Conservation (phyloP, 2,888 invertebrate species). For the Oxyscelio sp. region DNA sequence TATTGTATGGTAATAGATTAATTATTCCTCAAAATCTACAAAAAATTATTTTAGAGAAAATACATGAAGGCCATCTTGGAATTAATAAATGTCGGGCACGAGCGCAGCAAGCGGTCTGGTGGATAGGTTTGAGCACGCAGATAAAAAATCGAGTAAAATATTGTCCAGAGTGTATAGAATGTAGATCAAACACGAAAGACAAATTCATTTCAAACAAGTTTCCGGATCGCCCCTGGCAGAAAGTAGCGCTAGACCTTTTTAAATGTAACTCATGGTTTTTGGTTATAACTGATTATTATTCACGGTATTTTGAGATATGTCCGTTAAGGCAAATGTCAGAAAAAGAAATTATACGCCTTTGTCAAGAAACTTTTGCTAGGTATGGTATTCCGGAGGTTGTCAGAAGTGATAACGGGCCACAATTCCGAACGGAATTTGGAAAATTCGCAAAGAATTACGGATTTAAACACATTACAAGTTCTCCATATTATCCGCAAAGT, state of each 20-base stretch:
- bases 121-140: conserved; percentile 67
- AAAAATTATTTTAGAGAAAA: conserved; percentile 64
- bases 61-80: conserved; percentile 79
- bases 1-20: conserved; percentile 72
- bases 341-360: conserved; percentile 31
- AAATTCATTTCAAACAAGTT: conserved; percentile 66
- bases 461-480: conserved; percentile 70
- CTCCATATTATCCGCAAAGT: conserved; percentile 72
- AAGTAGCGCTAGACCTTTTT: conserved; percentile 70
- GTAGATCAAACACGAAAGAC: conserved; percentile 43
- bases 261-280: conserved; percentile 65
- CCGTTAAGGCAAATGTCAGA: conserved; percentile 41
- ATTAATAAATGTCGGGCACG: conserved; percentile 73
- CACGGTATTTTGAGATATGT: conserved; percentile 71
- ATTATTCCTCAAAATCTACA: conserved; percentile 73
- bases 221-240: conserved; percentile 74
- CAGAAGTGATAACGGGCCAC: conserved; percentile 33
- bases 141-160: conserved; percentile 55
- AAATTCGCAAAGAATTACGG: conserved; percentile 59
- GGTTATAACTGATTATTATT: conserved; percentile 72
- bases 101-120: conserved; percentile 76
- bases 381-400: conserved; percentile 45
- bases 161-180: conserved; percentile 65
- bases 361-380: conserved; percentile 30
- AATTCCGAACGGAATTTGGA: conserved; percentile 63